Conservation (phyloP, 2,888 invertebrate species). For the Macrostomum cliftonense region DNA sequence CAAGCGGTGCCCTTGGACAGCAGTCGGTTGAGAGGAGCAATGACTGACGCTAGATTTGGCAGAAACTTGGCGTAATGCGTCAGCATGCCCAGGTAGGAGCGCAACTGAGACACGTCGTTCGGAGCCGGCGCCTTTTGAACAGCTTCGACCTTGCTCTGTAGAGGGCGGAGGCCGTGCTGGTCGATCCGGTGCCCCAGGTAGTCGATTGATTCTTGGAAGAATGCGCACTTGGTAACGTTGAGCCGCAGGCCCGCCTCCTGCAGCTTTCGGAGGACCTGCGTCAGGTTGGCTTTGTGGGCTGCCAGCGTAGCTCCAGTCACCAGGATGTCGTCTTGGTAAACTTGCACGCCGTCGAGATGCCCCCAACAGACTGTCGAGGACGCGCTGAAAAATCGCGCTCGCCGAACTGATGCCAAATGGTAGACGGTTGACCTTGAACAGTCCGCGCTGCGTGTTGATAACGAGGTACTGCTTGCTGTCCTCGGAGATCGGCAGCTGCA, state of each 20-base stretch:
- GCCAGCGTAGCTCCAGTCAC: not conserved
- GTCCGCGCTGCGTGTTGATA: no score
- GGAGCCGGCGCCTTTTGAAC: no score
- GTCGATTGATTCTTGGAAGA: conserved; percentile 1
- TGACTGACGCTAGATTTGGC: conserved; percentile 14
- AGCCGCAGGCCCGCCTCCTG: conserved; percentile 6
- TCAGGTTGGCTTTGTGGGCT: conserved; percentile 5
- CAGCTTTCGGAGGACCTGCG: conserved; percentile 2
- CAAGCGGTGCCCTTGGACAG: no score
- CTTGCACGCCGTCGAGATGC: not conserved
- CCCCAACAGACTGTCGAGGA: not conserved
- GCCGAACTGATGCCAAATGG: no score
- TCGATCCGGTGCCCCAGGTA: conserved; percentile 6
- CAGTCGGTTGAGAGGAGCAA: not conserved
- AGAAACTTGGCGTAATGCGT: conserved; percentile 15
- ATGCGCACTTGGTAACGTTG: conserved; percentile 8
- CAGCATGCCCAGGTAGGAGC: no score
- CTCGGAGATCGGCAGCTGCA: no score
- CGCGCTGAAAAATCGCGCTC: not conserved
- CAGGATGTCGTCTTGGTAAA: conserved; percentile 7
- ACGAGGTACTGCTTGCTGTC: no score
- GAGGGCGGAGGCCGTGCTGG: no score
- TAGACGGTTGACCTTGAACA: no score
- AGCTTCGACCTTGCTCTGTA: no score
- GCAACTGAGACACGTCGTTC: no score